Conservation (phyloP, 1,140 invertebrate species). For the Metaphire vulgaris region DNA sequence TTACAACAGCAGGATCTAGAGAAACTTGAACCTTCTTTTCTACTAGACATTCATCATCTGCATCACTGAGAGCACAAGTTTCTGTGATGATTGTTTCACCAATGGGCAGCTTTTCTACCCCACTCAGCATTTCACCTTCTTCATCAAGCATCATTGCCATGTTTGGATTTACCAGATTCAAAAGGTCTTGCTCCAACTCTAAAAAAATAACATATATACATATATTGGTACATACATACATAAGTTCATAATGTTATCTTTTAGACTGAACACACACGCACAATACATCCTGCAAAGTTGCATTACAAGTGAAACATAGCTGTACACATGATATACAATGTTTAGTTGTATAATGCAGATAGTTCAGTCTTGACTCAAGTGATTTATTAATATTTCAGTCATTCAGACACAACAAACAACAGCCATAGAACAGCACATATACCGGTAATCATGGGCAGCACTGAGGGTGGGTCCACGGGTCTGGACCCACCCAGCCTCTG, state of each 20-base stretch:
- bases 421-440: too few relatives aligned
- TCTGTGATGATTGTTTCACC: background rate
- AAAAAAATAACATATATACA: background rate
- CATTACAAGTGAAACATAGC: too few relatives aligned
- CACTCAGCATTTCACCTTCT: background rate
- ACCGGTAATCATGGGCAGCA: too few relatives aligned
- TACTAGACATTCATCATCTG: background rate
- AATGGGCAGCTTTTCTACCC: background rate
- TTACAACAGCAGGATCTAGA: background rate
- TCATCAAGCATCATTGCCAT: background rate
- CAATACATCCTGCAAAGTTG: background rate
- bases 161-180: background rate
- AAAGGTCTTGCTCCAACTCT: background rate
- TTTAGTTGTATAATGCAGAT: background rate
- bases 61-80: background rate
- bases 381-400: too few relatives aligned
- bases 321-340: background rate
- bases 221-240: background rate
- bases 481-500: too few relatives aligned
- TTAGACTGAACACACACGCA: background rate
- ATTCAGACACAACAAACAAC: too few relatives aligned
- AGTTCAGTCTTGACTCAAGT: too few relatives aligned
- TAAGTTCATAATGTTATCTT: background rate
- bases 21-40: background rate
- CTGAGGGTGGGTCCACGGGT: too few relatives aligned